Evolutionary conservation across 2,797 vertebrate genomes (phyloP), one percentile per base, ranked within the genome.

Genomic region (Leontopithecus rosalia): DNA sequence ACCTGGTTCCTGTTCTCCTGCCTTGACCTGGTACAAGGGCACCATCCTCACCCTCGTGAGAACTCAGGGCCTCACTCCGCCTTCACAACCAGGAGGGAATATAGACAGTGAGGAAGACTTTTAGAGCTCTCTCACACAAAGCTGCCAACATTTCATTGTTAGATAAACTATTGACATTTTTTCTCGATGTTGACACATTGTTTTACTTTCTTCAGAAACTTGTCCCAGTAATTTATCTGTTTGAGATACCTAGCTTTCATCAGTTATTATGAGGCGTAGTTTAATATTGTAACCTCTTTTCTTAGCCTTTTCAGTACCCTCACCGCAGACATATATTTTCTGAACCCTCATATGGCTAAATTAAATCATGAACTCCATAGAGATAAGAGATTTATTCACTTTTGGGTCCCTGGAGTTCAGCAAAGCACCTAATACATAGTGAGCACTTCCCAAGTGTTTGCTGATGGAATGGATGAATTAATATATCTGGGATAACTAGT

Each of bases 51-150:
- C 61, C 61, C n/a, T 72, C 19, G 7, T 33, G 70, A 72, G 24
- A 8, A 26, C 10, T 5, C 41, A 2, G 20, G 4, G 1, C 24
- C 11, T 43, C 30, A 12, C 30, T 33, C 41, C 7, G 41, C 14
- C 7, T 70, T 22, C 7, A 1, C 6, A 43, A 6, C 20, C 3
- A 48, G 50, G 3, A 55, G 22, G 22, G 12, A 20, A 8, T 19
- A 14, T 1, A 0, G 24, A 84, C 0, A 30, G 14, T 0, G 11
- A 39, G 4, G 8, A 15, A 11, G 61, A 30, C 1, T 13, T 26
- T 17, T 28, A 20, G 19, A n/a, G 20, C 26, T 76, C n/a, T 36
- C 55, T 41, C 19, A 5, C 2, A 17, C 36, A 48, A 64, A 52
- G n/a, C 36, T 55, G 52, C 6, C 20, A 2, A 11, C 13, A 17